phyloP scores from a whole-genome alignment of 2,888 invertebrate species.

The Xanthia togata region DNA sequence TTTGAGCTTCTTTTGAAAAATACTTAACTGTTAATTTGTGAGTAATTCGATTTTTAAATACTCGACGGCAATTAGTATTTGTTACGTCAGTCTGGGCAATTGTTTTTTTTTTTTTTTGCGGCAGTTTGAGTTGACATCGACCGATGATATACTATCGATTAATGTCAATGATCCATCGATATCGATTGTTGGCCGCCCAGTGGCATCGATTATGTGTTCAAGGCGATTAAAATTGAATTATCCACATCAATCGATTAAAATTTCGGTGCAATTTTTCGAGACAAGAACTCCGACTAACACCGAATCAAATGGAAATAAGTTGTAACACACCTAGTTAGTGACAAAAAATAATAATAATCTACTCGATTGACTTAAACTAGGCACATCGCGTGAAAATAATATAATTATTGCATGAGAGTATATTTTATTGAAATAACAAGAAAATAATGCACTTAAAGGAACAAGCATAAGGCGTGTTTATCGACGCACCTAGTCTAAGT shows the following conservation, averaged over 20 bases:
- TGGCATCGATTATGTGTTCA: neutral
- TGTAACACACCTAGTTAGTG: conserved; percentile 37
- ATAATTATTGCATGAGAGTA: conserved; percentile 16
- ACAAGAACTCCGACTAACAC: conserved; percentile 43
- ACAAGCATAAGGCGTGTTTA: conserved; percentile 3
- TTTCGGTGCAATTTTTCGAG: neutral
- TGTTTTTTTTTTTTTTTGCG: neutral
- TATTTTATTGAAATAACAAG: conserved; percentile 11
- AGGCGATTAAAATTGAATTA: neutral
- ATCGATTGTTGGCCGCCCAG: neutral
- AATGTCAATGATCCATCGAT: neutral
- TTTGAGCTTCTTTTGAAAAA: conserved; percentile 3
- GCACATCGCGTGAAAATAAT: conserved; percentile 7
- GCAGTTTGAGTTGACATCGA: neutral
- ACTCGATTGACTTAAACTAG: conserved; percentile 44
- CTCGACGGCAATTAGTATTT: neutral
- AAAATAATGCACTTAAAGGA: neutral
- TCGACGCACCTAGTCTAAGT: conserved; percentile 48
- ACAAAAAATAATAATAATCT: conserved; percentile 33
- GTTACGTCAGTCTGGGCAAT: neutral
- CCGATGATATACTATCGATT: neutral
- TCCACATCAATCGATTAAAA: neutral
- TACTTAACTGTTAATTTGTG: neutral
- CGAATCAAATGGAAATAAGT: conserved; percentile 38
- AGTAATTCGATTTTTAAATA: conserved; percentile 1